Evolutionary conservation across 2,888 invertebrate genomes (phyloP).

Genomic region (Caenorhabditis virilis): DNA sequence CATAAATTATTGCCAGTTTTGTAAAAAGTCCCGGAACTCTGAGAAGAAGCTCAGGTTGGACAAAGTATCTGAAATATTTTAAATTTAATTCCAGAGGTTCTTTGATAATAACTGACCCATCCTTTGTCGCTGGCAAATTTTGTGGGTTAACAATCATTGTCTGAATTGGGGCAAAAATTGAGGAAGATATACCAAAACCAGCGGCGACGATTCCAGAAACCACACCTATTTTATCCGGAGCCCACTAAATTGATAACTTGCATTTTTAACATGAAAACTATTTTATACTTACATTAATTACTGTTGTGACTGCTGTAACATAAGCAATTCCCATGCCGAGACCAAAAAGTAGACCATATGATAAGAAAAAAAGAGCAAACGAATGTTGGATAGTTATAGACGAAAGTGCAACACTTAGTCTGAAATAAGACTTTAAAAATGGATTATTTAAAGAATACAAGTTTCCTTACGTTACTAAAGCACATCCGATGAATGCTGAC

Average conservation of each 20-base stretch:
- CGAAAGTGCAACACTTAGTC: slow-evolving; percentile 60
- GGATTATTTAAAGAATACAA: too few relatives aligned
- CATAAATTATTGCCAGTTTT: slow-evolving; percentile 57
- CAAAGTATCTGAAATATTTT: slow-evolving; percentile 56
- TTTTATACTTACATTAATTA: slow-evolving; percentile 64
- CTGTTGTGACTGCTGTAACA: slow-evolving; percentile 63
- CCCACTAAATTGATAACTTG: slow-evolving; percentile 54
- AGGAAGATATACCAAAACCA: slow-evolving; percentile 65
- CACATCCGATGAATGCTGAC: slow-evolving; percentile 63
- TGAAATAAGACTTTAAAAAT: too few relatives aligned
- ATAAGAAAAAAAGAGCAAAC: slow-evolving; percentile 57
- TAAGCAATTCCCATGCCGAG: slow-evolving; percentile 67
- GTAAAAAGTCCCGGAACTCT: slow-evolving; percentile 60
- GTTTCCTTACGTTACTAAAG: slow-evolving; percentile 59
- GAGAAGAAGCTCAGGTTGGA: slow-evolving; percentile 51
- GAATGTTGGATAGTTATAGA: slow-evolving; percentile 60
- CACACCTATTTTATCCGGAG: slow-evolving; percentile 64
- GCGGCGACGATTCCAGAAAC: slow-evolving; percentile 67
- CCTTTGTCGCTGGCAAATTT: slow-evolving; percentile 59
- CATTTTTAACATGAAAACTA: background rate
- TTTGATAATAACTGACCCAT: slow-evolving; percentile 56
- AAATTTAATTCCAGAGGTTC: too few relatives aligned
- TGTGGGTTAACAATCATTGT: slow-evolving; percentile 63
- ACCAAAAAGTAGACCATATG: slow-evolving; percentile 66
- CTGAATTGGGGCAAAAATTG: slow-evolving; percentile 68